Percentiles rank a stretch among this genome's conserved stretches.
phyloP scores from a whole-genome alignment of 2,113 vertebrate genomes.

The Chamaetylas fuelleborni region DNA sequence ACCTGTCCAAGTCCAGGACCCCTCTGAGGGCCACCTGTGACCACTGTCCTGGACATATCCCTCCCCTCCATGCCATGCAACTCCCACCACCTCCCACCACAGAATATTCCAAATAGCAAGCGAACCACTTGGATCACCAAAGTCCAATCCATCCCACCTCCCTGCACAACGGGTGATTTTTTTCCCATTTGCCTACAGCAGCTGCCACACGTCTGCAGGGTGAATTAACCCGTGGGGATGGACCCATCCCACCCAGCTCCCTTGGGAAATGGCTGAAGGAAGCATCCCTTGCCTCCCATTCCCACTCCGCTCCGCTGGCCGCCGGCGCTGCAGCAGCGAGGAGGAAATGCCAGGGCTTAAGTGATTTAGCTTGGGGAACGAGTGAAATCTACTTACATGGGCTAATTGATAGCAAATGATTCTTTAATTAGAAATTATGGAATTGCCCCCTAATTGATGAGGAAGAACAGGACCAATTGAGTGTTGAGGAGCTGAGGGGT shows the following conservation, averaged over 20 bases:
- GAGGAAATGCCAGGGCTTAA: slow-evolving; percentile 21
- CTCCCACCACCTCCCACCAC: background rate
- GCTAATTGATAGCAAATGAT: background rate
- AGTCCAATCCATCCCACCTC: background rate
- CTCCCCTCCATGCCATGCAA: background rate
- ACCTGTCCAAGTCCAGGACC: background rate
- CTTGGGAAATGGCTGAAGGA: rapidly evolving
- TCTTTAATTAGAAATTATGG: background rate
- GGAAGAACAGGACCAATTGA: background rate
- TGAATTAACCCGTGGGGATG: background rate
- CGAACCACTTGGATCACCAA: background rate
- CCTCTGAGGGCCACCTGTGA: background rate
- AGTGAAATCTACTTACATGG: background rate
- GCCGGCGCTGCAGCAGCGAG: rapidly evolving
- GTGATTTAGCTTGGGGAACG: background rate
- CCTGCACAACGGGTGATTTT: background rate
- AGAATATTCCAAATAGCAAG: background rate
- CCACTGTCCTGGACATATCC: background rate
- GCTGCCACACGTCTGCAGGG: background rate
- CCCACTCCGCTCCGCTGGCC: rapidly evolving
- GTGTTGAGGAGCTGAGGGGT: background rate
- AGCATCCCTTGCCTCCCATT: background rate
- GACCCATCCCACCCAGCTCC: background rate
- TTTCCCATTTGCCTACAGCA: background rate
- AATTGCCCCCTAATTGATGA: background rate